Conservation (phyloP, 2,113 vertebrate genomes). For the Tetrax tetrax region DNA sequence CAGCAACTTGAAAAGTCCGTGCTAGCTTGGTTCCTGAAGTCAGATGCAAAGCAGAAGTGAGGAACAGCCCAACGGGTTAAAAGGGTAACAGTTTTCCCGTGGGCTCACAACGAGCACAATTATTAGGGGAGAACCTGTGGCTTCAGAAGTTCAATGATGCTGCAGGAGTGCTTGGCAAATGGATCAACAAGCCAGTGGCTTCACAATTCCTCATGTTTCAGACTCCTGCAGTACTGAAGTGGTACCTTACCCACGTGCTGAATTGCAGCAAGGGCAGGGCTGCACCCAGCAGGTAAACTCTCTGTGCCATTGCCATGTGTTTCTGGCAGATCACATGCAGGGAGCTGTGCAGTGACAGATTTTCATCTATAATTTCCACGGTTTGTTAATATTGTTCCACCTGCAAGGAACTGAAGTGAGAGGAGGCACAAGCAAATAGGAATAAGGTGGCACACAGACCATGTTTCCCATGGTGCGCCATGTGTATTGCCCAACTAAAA, state of each 20-base stretch:
- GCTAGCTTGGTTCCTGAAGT: not conserved
- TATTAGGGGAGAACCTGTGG: not conserved
- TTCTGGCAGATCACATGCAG: not conserved
- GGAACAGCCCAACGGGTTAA: not conserved
- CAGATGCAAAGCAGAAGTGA: not conserved
- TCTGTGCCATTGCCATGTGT: not conserved
- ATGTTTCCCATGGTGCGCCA: not conserved
- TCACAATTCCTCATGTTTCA: fast-evolving
- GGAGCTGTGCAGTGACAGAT: not conserved
- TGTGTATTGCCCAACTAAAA: not conserved
- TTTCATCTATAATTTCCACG: not conserved
- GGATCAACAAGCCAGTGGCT: not conserved
- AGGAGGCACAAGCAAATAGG: conserved; percentile 23
- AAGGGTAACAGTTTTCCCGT: fast-evolving
- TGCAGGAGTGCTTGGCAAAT: not conserved
- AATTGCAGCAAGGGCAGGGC: not conserved
- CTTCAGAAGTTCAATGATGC: not conserved
- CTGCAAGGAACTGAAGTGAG: not conserved
- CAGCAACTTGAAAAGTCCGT: not conserved
- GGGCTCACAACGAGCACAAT: not conserved
- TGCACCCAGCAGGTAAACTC: not conserved
- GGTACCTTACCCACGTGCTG: not conserved
- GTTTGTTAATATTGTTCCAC: not conserved
- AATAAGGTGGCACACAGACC: not conserved
- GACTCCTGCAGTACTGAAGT: not conserved